Base-by-base conservation (phyloP, 2,113 vertebrate species). In the Saccopteryx bilineata region DNA sequence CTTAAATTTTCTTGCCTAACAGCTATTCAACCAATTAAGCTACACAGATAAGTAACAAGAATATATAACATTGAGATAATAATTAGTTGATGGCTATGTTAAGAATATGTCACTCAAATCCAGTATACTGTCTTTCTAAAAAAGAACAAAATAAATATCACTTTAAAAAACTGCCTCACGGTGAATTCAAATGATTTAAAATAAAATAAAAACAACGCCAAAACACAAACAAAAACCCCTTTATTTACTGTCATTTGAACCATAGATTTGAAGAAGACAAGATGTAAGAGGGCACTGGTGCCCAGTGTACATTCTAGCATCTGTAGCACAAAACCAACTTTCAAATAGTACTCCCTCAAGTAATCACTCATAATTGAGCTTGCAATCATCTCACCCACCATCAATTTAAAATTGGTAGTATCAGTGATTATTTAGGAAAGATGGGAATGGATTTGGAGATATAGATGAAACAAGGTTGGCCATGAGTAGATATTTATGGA, bases 81-180 rank as follows among this genome's bases (percentile, higher is more conserved):
- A 76, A 95, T 87, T 83, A 86, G 69, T 28, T 87, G 48, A 76
- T 54, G 84, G 12, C 6, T 61, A 7, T 84, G 61, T 76, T 92
- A 90, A 93, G 66, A 88, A 93, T 28, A 48, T 95, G 48, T 93
- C 65, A 92, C 90, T 95, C 65, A 83, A 90, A 94, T 80, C 23
- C n/a, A 79, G 17, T 60, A 72, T 65, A 15, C 46, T 75, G 13
- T 18, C 15, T 93, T 97, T 91, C 78, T 83, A 69, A 95, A 85
- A 85, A 81, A 94, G 56, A 94, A 87, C 28, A 50, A 80, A 92
- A 75, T 87, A 66, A 83, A 68, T 74, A 9, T 79, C 31, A 71
- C 19, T 89, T 90, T 66, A 87, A 66, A 82, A 75, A 65, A 61
- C 87, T 94, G 33, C 79, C 95, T 84, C 33, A 76, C 7, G 72